These are phyloP conservation scores for Andrena hattorfiana DNA, from an alignment of 2,888 invertebrate species.

Conservation along the genomic window DNA sequence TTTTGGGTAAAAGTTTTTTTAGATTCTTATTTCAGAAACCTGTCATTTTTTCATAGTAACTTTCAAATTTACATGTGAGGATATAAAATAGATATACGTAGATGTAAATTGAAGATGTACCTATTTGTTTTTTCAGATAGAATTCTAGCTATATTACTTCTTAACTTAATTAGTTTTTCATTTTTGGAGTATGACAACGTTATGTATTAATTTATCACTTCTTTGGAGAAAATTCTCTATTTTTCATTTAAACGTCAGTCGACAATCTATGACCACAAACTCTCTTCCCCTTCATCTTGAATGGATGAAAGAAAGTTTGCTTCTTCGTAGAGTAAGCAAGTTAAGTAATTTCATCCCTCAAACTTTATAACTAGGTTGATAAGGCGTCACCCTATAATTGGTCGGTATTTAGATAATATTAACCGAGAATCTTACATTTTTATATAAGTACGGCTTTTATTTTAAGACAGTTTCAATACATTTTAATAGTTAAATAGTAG, in stretches of 20 bases:
- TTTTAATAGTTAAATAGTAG: too few species aligned
- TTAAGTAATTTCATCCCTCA: constrained; percentile 38
- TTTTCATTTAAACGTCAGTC: not conserved
- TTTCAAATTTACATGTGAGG: too few species aligned
- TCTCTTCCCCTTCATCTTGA: constrained; percentile 1
- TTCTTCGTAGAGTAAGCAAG: constrained; percentile 31
- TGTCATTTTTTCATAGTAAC: too few species aligned
- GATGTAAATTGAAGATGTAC: not conserved
- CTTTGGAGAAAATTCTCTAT: not conserved
- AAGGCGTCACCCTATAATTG: constrained; percentile 20
- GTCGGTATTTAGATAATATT: constrained; percentile 2
- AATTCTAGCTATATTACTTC: not conserved
- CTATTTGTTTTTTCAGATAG: not conserved
- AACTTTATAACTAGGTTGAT: constrained; percentile 33
- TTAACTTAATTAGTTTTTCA: not conserved
- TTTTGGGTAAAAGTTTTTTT: not conserved
- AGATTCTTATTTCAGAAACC: not conserved
- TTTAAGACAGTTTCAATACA: not conserved
- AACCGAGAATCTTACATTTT: not conserved
- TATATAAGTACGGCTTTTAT: not conserved
- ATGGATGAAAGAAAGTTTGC: constrained; percentile 32
- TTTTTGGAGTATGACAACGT: not conserved
- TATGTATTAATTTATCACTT: constrained; percentile 7
- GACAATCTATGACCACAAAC: constrained; percentile 8
- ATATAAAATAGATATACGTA: too few species aligned